Evolutionary conservation across 2,888 invertebrate genomes (phyloP).

Genomic region (Odontothrips loti): DNA sequence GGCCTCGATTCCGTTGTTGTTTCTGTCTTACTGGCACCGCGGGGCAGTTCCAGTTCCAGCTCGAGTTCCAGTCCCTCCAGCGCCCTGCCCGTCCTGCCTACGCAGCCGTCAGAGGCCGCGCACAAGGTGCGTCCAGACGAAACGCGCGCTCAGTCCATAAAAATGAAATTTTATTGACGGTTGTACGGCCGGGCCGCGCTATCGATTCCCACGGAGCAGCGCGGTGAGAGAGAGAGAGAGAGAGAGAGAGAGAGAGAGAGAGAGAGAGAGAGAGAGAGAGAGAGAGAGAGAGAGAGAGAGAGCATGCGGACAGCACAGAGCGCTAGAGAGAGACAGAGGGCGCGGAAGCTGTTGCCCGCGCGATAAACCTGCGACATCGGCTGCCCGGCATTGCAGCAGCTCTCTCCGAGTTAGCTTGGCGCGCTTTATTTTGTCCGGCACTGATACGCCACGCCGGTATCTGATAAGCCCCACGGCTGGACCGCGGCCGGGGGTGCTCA

Average conservation of each 20-base stretch:
- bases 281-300: neutral
- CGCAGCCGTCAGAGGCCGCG: neutral
- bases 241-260: neutral
- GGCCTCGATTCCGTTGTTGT: neutral
- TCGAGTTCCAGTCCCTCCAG: too few species aligned
- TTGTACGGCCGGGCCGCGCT: neutral
- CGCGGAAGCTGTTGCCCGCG: neutral
- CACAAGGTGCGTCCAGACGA: neutral
- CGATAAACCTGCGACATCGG: neutral
- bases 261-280: neutral
- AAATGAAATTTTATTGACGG: slow-evolving; percentile 25
- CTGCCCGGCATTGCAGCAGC: neutral
- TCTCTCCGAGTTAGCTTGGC: neutral
- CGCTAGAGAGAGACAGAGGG: too few species aligned
- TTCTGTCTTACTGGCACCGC: too few species aligned
- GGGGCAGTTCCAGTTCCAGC: too few species aligned
- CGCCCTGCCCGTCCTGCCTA: neutral
- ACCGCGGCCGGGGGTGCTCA: too few species aligned
- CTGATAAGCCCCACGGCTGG: too few species aligned
- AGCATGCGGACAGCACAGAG: neutral
- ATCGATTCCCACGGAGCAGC: neutral
- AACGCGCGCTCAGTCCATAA: neutral
- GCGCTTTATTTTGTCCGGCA: neutral
- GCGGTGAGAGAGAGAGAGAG: neutral
- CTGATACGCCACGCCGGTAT: neutral